phyloP scores from a whole-genome alignment of 1,140 invertebrate genomes.

The Drosophila sturtevanti region DNA sequence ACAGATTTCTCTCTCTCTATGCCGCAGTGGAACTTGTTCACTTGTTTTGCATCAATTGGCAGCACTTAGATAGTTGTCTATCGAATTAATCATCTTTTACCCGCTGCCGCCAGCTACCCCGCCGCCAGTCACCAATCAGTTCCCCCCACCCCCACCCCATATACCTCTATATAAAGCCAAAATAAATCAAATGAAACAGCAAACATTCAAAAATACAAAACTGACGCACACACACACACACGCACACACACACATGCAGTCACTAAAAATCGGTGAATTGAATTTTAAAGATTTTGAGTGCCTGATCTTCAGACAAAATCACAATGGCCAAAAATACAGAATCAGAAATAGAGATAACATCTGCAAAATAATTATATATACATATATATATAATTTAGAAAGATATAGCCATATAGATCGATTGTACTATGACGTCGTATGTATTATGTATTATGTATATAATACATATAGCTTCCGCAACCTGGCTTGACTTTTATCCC shows the following conservation, averaged over 20 bases:
- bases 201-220: slow-evolving; percentile 2
- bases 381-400: no score
- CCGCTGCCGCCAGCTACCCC: neutral
- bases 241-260: neutral
- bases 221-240: neutral
- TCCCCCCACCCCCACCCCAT: no score
- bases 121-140: neutral
- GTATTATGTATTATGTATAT: no score
- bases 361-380: no score
- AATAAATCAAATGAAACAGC: neutral
- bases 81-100: neutral
- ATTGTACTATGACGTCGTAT: no score
- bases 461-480: no score
- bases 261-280: neutral
- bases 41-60: neutral
- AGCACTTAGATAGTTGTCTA: neutral
- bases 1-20: no score
- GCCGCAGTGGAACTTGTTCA: neutral
- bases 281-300: neutral
- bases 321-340: neutral
- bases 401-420: no score
- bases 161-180: neutral
- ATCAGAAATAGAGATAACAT: neutral
- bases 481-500: no score
- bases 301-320: neutral